Conservation (phyloP, 2,113 vertebrate species). For the Abramis brama region DNA sequence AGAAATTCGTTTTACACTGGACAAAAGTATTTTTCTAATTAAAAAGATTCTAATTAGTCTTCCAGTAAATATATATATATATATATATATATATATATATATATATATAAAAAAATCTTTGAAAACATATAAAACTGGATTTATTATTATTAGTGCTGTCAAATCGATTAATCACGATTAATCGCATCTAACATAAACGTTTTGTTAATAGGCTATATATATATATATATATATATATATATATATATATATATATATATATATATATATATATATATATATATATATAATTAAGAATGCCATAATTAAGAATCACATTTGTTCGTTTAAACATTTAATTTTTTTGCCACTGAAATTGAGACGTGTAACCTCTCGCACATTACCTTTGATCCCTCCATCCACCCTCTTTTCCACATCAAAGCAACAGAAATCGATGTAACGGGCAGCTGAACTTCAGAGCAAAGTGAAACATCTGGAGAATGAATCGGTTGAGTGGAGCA, state of each 20-base stretch:
- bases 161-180: too few species aligned
- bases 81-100: too few species aligned
- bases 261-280: too few species aligned
- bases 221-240: too few species aligned
- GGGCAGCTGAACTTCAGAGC: slow-evolving; percentile 54
- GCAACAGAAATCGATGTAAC: slow-evolving; percentile 60
- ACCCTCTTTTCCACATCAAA: slow-evolving; percentile 59
- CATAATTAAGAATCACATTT: too few species aligned
- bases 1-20: background rate
- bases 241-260: too few species aligned
- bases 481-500: slow-evolving; percentile 44
- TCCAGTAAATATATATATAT: background rate
- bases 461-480: slow-evolving; percentile 73
- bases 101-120: background rate
- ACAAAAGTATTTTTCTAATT: background rate
- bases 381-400: slow-evolving; percentile 58
- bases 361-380: slow-evolving; percentile 44
- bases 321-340: background rate
- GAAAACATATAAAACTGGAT: background rate
- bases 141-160: too few species aligned
- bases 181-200: too few species aligned
- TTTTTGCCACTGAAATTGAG: background rate
- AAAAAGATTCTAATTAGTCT: background rate
- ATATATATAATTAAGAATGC: too few species aligned
- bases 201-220: too few species aligned